Evolutionary conservation across 2,888 invertebrate genomes (phyloP), one percentile per base, ranked within the genome.

Genomic region (Agrilus biguttatus): DNA sequence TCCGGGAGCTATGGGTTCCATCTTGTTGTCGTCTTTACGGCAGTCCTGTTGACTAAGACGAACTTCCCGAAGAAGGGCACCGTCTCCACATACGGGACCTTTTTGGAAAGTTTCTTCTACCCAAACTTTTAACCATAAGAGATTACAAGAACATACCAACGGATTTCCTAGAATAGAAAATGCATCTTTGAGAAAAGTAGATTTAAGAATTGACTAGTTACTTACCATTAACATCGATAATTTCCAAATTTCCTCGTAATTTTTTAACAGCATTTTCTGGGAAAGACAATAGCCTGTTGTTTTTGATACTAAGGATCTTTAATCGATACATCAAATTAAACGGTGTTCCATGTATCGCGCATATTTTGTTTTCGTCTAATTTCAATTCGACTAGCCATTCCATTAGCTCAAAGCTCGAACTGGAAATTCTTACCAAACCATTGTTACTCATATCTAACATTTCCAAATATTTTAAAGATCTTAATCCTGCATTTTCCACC

Each of bases 341-440:
- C 2, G 87, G 85, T 23, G 80, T 75, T 3, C 83, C 86, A 54
- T 80, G 77, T 41, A 90, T 80, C 39, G 77, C 74, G 59, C 90
- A 90, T 53, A 90, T 80, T 47, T 76, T 71, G 66, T 90, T 90
- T 62, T 84, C 80, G 60, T 89, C 87, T 69, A 90, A 73, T 70
- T 83, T 83, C 5, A 91, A 63, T 60, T 90, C 89, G 1, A 90
- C 85, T 42, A 91, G 68, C 82, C 89, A 88, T 59, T 86, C 86
- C 73, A 91, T 78, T 42, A 78, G 74, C 47, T 80, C 76, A 51
- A 85, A 73, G 49, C 75, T 77, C n/a, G 78, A 73, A 44, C 68
- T 67, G 28, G 69, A 66, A 33, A 91, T 73, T 53, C 75, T 74
- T 17, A 75, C 71, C 19, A 91, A 67, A 47, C 74, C 77, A 60